Evolutionary conservation across 2,113 vertebrate species (phyloP), one percentile per base, ranked within the genome.

Genomic region (Gymnarchus niloticus): DNA sequence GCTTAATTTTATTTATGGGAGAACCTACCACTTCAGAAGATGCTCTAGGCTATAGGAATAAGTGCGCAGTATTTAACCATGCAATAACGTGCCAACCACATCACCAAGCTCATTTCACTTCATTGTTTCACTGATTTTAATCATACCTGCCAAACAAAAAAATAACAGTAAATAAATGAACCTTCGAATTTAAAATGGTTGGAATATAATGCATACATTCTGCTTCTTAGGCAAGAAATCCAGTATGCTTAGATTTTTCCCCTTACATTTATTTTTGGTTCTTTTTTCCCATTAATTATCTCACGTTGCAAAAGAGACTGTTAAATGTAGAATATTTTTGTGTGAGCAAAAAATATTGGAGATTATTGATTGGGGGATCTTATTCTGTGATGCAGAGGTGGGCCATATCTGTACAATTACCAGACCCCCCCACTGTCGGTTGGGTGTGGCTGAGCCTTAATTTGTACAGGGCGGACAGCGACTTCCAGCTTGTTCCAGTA

Each of bases 391-490:
- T 54, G 25, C 44, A n/a, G 1, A 41, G 52, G 28, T 59, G 82
- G 37, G 56, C 37, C 41, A 33, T 54, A 56, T 57, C 81, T 56
- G 82, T 57, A 33, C n/a, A 56, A 57, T 23, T 57, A 83, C 52
- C 82, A 57, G 52, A 57, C 21, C 52, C 37, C 37, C 21, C 17
- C 78, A 52, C 78, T 52, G 57, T n/a, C 4, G 10, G 57, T 21
- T 21, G 57, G 93, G 94, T 91, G 94, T 92, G 95, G 94, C 94
- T 91, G 94, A 96, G 95, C 95, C 95, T 96, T 96, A 95, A 96
- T 94, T 87, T 94, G 94, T 95, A 95, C 95, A 95, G 93, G 94
- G 92, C 25, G 69, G 82, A 83, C 69, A 54, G 85, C 78, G n/a
- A n/a, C n/a, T n/a, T n/a, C n/a, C 93, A 93, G 61, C 57, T 41